Percentiles rank a stretch among this genome's conserved stretches.
Conservation (phyloP, 2,888 invertebrate genomes). For the Biston stratarius region DNA sequence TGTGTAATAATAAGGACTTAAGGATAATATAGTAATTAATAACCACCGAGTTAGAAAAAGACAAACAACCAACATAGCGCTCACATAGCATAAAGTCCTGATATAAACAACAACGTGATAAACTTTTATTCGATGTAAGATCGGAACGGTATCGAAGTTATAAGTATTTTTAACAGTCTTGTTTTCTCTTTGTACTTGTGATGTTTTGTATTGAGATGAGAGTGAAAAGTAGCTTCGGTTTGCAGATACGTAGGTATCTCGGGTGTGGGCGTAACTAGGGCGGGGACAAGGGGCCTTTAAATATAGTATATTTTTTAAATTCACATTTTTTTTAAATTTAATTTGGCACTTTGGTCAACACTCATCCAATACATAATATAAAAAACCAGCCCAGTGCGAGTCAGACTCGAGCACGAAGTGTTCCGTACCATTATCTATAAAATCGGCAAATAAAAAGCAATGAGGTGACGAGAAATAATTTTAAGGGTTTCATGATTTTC, state of each 20-base stretch:
- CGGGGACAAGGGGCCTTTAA: neutral
- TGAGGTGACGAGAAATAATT: too few species aligned
- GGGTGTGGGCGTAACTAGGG: conserved; percentile 3
- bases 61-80: too few species aligned
- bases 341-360: too few species aligned
- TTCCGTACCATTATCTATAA: too few species aligned
- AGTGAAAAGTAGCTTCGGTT: conserved; percentile 27
- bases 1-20: too few species aligned
- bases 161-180: conserved; percentile 9
- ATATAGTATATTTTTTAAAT: neutral
- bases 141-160: neutral
- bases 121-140: conserved; percentile 6
- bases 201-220: conserved; percentile 29
- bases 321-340: neutral
- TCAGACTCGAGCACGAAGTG: too few species aligned
- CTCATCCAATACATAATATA: too few species aligned
- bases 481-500: too few species aligned
- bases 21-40: too few species aligned
- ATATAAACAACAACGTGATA: conserved; percentile 1
- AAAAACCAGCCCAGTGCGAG: too few species aligned
- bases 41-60: too few species aligned
- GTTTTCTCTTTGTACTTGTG: conserved; percentile 12
- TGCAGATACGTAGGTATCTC: conserved; percentile 14
- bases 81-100: neutral
- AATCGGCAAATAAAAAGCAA: too few species aligned